These are phyloP conservation scores for Pseudocheirus occidentalis DNA, from an alignment of 2,797 vertebrate genomes.

Conservation along the genomic window DNA sequence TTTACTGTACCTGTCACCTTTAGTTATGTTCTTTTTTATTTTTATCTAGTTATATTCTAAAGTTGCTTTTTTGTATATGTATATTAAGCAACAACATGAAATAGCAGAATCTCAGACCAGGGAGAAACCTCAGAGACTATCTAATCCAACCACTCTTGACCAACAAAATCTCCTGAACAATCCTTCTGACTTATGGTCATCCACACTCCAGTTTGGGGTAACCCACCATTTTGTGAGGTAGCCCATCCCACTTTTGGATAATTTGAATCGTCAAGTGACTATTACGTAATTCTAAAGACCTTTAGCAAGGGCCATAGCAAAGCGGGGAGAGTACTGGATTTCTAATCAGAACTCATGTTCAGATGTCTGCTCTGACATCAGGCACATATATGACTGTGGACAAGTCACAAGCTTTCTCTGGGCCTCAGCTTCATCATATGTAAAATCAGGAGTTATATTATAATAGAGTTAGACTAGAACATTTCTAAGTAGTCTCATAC, in stretches of 20 bases:
- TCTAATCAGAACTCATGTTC: neutral
- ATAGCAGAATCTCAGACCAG: slow-evolving; percentile 11
- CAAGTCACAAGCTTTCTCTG: neutral
- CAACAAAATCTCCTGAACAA: neutral
- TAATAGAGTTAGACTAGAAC: neutral
- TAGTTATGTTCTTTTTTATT: slow-evolving; percentile 41
- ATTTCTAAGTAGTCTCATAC: neutral
- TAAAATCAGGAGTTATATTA: neutral
- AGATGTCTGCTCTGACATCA: neutral
- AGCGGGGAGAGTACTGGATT: neutral
- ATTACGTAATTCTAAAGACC: neutral
- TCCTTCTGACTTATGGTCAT: neutral
- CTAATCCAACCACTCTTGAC: neutral
- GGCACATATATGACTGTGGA: neutral
- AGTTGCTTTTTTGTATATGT: slow-evolving; percentile 54
- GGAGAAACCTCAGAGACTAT: neutral
- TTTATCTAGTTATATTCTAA: slow-evolving; percentile 55
- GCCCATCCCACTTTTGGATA: neutral
- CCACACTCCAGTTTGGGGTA: neutral
- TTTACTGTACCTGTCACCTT: slow-evolving; percentile 56
- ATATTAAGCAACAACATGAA: slow-evolving; percentile 51
- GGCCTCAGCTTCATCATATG: neutral
- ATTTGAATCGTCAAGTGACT: neutral
- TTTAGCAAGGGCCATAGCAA: neutral
- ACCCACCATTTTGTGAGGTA: neutral